Evolutionary conservation across 2,113 vertebrate genomes (phyloP).

Genomic region (Neogobius melanostomus): DNA sequence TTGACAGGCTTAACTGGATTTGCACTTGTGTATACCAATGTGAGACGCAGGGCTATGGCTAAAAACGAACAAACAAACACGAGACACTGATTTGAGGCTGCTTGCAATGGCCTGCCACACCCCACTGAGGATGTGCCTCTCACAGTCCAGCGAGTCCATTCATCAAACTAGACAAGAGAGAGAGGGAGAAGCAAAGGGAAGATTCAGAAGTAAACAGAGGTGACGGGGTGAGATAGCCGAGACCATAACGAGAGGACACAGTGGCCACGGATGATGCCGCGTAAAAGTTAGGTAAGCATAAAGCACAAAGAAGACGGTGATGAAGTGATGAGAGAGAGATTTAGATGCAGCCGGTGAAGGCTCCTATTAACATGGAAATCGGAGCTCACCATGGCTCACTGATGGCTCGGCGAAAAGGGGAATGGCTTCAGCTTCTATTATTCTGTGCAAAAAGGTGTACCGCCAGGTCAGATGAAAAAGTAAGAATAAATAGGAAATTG

Average conservation of each 20-base stretch:
- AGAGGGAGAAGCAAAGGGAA: conserved; percentile 10
- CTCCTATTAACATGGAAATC: conserved; percentile 81
- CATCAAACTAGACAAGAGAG: conserved; percentile 67
- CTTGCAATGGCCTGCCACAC: conserved; percentile 53
- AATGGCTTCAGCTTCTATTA: conserved; percentile 76
- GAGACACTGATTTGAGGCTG: conserved; percentile 43
- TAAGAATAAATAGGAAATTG: conserved; percentile 50
- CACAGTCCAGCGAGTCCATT: conserved; percentile 74
- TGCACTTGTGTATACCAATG: conserved; percentile 21
- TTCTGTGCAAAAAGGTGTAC: conserved; percentile 72
- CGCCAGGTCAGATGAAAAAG: conserved; percentile 74
- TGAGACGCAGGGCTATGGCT: conserved; percentile 2
- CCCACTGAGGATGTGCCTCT: conserved; percentile 57
- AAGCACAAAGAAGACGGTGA: conserved; percentile 33
- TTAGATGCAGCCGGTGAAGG: conserved; percentile 55
- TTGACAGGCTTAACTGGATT: conserved; percentile 23
- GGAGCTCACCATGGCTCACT: conserved; percentile 63
- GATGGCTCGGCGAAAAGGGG: conserved; percentile 70
- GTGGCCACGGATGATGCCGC: conserved; percentile 19
- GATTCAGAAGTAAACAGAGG: conserved; percentile 59
- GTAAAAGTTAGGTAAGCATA: conserved; percentile 36
- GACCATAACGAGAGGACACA: conserved; percentile 43
- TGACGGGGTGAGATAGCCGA: conserved; percentile 52
- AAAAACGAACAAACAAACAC: conserved; percentile 21
- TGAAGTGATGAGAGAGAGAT: conserved; percentile 19